Evolutionary conservation across 2,797 vertebrate species (phyloP).

Genomic region (Falco columbarius): DNA sequence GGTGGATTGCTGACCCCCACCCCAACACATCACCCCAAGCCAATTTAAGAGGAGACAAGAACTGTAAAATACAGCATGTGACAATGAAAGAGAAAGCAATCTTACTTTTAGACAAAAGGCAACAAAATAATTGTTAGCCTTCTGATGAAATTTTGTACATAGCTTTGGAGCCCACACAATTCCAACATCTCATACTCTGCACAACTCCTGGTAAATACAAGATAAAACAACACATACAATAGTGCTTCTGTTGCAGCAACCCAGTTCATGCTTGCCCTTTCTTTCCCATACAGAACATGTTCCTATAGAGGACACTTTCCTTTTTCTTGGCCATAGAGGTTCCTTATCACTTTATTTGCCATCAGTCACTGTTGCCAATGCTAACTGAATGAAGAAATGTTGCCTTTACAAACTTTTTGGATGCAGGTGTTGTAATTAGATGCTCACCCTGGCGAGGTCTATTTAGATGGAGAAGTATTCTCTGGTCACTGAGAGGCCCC

Average conservation of each 20-base stretch:
- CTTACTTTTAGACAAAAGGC: background rate
- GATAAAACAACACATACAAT: background rate
- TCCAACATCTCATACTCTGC: background rate
- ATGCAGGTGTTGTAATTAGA: background rate
- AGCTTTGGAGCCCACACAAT: background rate
- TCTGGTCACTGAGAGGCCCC: background rate
- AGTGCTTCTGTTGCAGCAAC: background rate
- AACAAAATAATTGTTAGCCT: background rate
- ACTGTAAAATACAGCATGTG: background rate
- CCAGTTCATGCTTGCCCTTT: background rate
- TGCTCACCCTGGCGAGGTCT: background rate
- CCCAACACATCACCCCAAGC: background rate
- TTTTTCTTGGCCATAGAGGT: background rate
- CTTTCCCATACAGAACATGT: background rate
- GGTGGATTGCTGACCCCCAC: background rate
- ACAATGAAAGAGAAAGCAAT: background rate
- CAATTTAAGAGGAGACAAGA: background rate
- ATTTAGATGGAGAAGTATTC: background rate
- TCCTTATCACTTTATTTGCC: background rate
- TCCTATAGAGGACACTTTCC: background rate
- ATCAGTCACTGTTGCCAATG: background rate
- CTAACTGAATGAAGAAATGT: background rate
- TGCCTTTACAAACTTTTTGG: background rate
- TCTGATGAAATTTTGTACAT: background rate
- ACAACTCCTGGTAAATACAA: background rate